These are phyloP conservation scores for Drosophila rubida DNA, from an alignment of 2,888 invertebrate species.

Conservation along the genomic window DNA sequence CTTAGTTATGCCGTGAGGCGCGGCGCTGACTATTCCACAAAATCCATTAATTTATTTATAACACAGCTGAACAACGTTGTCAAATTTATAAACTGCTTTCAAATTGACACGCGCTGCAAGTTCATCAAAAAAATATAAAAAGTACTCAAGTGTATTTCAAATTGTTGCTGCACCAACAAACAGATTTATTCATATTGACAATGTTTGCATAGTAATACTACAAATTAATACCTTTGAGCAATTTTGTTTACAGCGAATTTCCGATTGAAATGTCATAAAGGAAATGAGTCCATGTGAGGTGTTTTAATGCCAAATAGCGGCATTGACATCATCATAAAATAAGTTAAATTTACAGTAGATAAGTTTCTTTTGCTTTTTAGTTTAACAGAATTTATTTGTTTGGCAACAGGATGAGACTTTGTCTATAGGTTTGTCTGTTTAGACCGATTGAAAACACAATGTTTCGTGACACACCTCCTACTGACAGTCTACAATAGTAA, in stretches of 20 bases:
- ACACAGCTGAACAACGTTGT: constrained; percentile 46
- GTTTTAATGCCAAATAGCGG: background rate
- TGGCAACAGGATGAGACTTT: background rate
- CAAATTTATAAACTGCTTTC: constrained; percentile 40
- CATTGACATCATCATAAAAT: background rate
- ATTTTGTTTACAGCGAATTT: background rate
- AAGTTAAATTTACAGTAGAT: background rate
- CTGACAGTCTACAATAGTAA: too few relatives aligned
- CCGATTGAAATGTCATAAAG: background rate
- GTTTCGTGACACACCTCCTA: too few relatives aligned
- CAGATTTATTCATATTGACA: background rate
- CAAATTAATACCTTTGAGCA: background rate
- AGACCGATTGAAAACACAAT: too few relatives aligned
- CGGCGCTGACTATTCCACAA: constrained; percentile 25
- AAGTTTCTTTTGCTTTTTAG: background rate
- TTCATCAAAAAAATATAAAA: constrained; percentile 30
- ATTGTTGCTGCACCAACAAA: background rate
- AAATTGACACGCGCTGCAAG: constrained; percentile 34
- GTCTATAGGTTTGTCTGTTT: background rate
- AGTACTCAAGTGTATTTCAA: background rate
- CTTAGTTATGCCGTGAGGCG: background rate
- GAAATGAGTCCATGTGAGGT: background rate
- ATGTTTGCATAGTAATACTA: background rate
- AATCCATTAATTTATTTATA: constrained; percentile 67
- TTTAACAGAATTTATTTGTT: background rate